These are phyloP conservation scores for Hippoglossus hippoglossus DNA, from an alignment of 2,797 vertebrate genomes.

Conservation along the genomic window DNA sequence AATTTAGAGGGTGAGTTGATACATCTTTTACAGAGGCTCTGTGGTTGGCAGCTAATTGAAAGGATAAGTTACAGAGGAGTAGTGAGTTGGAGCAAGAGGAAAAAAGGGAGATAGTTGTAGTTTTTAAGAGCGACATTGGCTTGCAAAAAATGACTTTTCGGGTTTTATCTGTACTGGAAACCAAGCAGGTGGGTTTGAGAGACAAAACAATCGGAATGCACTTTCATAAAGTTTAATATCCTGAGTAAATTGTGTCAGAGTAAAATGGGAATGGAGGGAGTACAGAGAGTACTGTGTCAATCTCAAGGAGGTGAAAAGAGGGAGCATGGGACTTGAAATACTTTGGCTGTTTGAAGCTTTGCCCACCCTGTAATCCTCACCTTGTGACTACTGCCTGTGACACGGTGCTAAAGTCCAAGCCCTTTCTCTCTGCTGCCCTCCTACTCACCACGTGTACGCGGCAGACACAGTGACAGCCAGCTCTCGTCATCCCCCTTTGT, in stretches of 20 bases:
- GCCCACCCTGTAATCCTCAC: conserved; percentile 78
- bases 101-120: conserved; percentile 2
- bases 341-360: conserved; percentile 73
- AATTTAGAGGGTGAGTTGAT: conserved; percentile 33
- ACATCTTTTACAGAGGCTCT: conserved; percentile 32
- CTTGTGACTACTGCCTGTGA: conserved; percentile 78
- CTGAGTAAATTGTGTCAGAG: not conserved
- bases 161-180: not conserved
- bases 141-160: not conserved
- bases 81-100: conserved; percentile 4
- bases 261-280: not conserved
- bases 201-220: not conserved
- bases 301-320: conserved; percentile 54
- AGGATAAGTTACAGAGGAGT: conserved; percentile 19
- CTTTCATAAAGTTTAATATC: not conserved
- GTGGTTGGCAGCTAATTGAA: conserved; percentile 31
- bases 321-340: conserved; percentile 73
- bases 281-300: conserved; percentile 30
- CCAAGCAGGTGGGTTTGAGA: conserved; percentile 1
- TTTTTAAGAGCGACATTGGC: conserved; percentile 7
- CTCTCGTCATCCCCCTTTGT: conserved; percentile 26
- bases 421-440: conserved; percentile 40
- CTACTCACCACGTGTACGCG: conserved; percentile 49
- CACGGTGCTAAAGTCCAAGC: conserved; percentile 75
- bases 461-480: conserved; percentile 37